phyloP scores from a whole-genome alignment of 2,113 vertebrate species.

The cat (Felis catus) region F.catus_Fca126_mat1.0 CM031417.1:111237501-111238000 shows the following conservation, averaged over 20 bases:
- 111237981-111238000: not conserved
- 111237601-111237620: not conserved
- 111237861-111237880: not conserved
- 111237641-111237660: not conserved
- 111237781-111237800: not conserved
- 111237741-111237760: not conserved
- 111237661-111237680: not conserved
- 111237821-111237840: not conserved
- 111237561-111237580: too few relatives aligned
- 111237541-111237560: not conserved
- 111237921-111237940: not conserved
- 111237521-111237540: not conserved
- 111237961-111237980: not conserved
- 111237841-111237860: not conserved
- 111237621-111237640: not conserved
- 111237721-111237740: not conserved
- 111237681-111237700: not conserved
- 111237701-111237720: not conserved
- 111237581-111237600: not conserved
- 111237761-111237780: constrained; percentile 15
- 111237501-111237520: not conserved
- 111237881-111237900: not conserved
- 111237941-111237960: not conserved
- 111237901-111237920: not conserved
- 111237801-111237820: not conserved